Conservation (phyloP, 2,113 vertebrate species). For the Sphaerodactylus townsendi region DNA sequence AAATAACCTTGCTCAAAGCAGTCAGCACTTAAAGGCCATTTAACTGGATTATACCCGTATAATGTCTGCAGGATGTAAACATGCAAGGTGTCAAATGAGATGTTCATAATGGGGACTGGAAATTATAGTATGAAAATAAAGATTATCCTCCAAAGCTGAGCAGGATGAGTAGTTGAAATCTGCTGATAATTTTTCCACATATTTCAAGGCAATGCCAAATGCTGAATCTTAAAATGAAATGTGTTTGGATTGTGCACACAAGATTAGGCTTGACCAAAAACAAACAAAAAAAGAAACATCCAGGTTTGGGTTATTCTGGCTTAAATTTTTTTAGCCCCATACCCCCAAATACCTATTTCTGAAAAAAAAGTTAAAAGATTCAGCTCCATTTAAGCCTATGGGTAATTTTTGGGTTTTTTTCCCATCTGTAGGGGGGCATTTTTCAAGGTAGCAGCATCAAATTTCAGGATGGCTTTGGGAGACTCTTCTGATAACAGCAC, state of each 20-base stretch:
- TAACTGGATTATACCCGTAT: not conserved
- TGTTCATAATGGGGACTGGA: not conserved
- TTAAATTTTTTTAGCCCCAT: too few relatives aligned
- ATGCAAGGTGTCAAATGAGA: not conserved
- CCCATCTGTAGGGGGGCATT: too few relatives aligned
- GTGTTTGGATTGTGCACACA: not conserved
- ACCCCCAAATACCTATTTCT: too few relatives aligned
- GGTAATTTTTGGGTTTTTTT: too few relatives aligned
- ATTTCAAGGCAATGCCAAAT: not conserved
- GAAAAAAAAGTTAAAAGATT: too few relatives aligned
- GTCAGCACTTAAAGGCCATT: not conserved
- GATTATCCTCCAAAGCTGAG: not conserved
- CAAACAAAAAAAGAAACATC: too few relatives aligned
- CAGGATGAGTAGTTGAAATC: not conserved
- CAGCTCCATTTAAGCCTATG: too few relatives aligned
- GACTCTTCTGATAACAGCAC: too few relatives aligned
- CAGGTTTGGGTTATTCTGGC: too few relatives aligned
- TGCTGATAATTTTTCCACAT: not conserved
- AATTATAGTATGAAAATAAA: not conserved
- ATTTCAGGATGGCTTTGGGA: too few relatives aligned
- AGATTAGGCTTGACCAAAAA: too few relatives aligned
- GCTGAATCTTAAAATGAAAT: not conserved
- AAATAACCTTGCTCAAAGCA: not conserved
- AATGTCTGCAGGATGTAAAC: conserved; percentile 21
- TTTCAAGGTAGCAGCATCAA: too few relatives aligned